Conservation (phyloP, 2,797 vertebrate genomes). For the Vespertilio murinus region DNA sequence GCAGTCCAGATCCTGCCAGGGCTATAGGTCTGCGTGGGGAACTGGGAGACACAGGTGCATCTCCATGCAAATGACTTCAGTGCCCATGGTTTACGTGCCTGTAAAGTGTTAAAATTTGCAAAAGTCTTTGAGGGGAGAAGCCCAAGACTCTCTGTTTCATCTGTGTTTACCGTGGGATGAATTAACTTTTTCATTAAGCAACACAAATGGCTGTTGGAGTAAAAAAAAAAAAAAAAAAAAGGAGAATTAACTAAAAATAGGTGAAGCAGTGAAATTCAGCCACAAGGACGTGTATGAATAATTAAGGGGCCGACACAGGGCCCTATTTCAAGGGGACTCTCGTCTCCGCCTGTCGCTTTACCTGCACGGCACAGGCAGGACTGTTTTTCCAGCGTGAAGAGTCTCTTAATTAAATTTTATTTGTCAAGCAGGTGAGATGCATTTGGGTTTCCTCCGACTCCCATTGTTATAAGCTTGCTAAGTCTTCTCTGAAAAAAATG, state of each 20-base stretch:
- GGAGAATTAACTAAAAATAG: conserved; percentile 58
- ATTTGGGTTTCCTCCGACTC: not conserved
- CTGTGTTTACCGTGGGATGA: not conserved
- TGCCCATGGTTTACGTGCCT: not conserved
- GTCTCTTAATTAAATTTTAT: conserved; percentile 75
- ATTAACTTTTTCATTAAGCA: conserved; percentile 49
- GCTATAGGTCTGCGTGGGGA: rapidly evolving
- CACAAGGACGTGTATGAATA: conserved; percentile 65
- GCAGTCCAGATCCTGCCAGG: rapidly evolving
- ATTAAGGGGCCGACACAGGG: conserved; percentile 39
- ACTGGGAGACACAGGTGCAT: not conserved
- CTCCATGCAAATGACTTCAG: not conserved
- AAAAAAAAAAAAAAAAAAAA: not conserved
- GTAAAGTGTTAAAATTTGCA: not conserved
- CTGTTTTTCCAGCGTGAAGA: conserved; percentile 63
- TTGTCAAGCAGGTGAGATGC: conserved; percentile 52
- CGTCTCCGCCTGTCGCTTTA: conserved; percentile 36
- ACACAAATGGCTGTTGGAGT: conserved; percentile 45
- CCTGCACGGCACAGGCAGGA: conserved; percentile 13
- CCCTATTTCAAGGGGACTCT: not conserved
- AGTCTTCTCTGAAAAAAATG: conserved; percentile 58
- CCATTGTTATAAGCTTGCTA: conserved; percentile 25
- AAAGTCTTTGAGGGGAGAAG: not conserved
- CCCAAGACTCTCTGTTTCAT: not conserved
- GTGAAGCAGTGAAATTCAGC: conserved; percentile 62